Base-by-base conservation (phyloP, 2,888 invertebrate species). In the Drosophila mayaguana region DNA sequence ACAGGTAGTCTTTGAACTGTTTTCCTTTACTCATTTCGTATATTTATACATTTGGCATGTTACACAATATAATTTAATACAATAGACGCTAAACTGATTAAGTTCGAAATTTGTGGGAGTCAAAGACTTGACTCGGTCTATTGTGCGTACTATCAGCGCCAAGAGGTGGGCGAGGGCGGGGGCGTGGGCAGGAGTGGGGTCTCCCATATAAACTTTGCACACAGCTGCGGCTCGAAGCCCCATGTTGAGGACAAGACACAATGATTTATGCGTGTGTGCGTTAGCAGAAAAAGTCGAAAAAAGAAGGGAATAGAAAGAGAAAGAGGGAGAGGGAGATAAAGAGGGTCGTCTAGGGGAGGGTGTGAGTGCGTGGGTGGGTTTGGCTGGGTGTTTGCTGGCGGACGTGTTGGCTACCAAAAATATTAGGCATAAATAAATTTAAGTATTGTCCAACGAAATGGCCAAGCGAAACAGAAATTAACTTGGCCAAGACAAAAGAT, bases 351-450 rank as follows among this genome's bases (percentile, higher is more conserved):
- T 25, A 16, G 25, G 25, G 16, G 6, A 18, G 12, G 22, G 28
- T 36, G 25, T 38, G 8, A 28, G 28, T 28, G 28, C 28, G 22
- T 38, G 20, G 18, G 2, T 53, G 11, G 5, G 18, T 5, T 38
- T 3, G 22, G 11, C 20, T 16, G 40, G 28, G 16, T 28, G n/a
- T 3, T 38, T 43, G 43, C 43, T 12, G 5, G 71, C 32, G 56
- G 65, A 73, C 64, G 78, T 76, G 65, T 74, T 65, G 79, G 63
- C 79, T 63, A 63, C 34, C 74, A 75, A 68, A 83, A 83, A 78
- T 66, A 76, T 72, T 73, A 72, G 63, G 75, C 76, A 78, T 81
- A 87, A 88, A 89, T 88, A 88, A 89, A 84, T 87, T 88, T 79
- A 63, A 71, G 70, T 65, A 56, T 71, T 77, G 61, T 68, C 60